A percentile compares a stretch with the other conserved stretches of the same genome.
These are phyloP conservation scores for Epirrhoe alternata DNA, from an alignment of 2,888 invertebrate genomes.

Conservation along the genomic window DNA sequence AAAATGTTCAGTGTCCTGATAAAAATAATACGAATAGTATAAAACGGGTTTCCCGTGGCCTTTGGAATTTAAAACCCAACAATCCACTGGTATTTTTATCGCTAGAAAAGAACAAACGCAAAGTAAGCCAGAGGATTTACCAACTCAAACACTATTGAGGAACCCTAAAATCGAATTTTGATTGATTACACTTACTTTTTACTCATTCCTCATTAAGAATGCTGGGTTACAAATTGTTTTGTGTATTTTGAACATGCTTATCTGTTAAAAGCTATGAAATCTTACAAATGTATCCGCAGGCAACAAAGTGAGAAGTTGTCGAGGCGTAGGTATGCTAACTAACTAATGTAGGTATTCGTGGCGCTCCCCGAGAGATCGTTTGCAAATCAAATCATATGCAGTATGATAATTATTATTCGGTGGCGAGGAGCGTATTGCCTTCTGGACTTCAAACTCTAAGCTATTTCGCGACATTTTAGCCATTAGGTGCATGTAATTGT, in stretches of 20 bases:
- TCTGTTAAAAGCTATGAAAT: neutral
- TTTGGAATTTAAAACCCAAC: neutral
- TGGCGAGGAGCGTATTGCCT: slow-evolving; percentile 2
- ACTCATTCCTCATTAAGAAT: too few relatives aligned
- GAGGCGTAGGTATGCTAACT: slow-evolving; percentile 10
- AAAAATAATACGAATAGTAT: neutral
- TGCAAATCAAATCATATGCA: slow-evolving; percentile 38
- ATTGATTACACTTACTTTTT: too few relatives aligned
- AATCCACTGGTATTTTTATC: neutral
- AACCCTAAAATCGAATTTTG: too few relatives aligned
- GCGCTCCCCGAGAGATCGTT: slow-evolving; percentile 20
- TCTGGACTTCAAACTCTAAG: neutral
- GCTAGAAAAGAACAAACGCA: too few relatives aligned
- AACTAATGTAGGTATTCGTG: neutral
- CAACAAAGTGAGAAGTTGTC: neutral
- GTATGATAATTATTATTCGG: slow-evolving; percentile 21
- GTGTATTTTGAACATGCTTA: neutral
- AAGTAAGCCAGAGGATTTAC: too few relatives aligned
- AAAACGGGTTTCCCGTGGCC: neutral
- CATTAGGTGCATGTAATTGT: too few relatives aligned
- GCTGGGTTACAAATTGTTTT: too few relatives aligned
- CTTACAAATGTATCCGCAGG: neutral
- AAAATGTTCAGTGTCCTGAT: neutral
- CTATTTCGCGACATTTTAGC: neutral
- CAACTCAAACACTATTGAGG: too few relatives aligned